Conservation (phyloP, 2,888 invertebrate genomes). For the Pyralis farinalis region DNA sequence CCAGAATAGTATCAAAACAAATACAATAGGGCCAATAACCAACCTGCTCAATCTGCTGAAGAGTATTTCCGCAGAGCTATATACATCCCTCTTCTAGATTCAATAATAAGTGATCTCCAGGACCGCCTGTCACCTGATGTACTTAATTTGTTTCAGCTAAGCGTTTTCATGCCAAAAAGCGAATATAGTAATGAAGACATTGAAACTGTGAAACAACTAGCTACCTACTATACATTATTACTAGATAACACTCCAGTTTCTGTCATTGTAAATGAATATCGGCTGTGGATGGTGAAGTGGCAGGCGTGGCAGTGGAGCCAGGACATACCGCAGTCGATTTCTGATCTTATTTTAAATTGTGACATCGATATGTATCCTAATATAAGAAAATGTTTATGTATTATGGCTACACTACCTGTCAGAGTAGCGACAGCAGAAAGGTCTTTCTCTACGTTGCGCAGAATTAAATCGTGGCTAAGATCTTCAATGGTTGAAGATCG, state of each 20-base stretch:
- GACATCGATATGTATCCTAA: slow-evolving; percentile 20
- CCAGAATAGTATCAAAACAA: slow-evolving; percentile 13
- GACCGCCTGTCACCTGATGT: slow-evolving; percentile 14
- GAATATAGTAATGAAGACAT: slow-evolving; percentile 19
- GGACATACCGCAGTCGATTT: slow-evolving; percentile 22
- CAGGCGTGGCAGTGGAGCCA: slow-evolving; percentile 21
- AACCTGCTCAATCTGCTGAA: slow-evolving; percentile 12
- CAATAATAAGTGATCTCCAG: slow-evolving; percentile 11
- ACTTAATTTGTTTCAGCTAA: slow-evolving; percentile 16
- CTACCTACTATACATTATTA: slow-evolving; percentile 15
- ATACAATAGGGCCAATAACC: slow-evolving; percentile 13
- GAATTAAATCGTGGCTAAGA: no score
- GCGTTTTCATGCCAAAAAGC: slow-evolving; percentile 22
- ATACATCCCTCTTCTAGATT: slow-evolving; percentile 12
- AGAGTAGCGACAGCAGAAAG: slow-evolving; percentile 20
- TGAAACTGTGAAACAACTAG: slow-evolving; percentile 20
- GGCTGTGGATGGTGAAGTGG: slow-evolving; percentile 18
- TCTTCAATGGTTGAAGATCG: slow-evolving; percentile 9
- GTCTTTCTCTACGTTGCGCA: no score
- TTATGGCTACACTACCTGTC: slow-evolving; percentile 23
- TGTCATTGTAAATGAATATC: slow-evolving; percentile 8
- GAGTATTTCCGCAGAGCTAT: slow-evolving; percentile 12
- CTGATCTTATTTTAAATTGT: slow-evolving; percentile 23
- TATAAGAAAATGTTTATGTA: slow-evolving; percentile 17
- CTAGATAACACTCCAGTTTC: slow-evolving; percentile 19